These are phyloP conservation scores for Drosophila kohkoa DNA, from an alignment of 1,140 invertebrate genomes.

Conservation along the genomic window DNA sequence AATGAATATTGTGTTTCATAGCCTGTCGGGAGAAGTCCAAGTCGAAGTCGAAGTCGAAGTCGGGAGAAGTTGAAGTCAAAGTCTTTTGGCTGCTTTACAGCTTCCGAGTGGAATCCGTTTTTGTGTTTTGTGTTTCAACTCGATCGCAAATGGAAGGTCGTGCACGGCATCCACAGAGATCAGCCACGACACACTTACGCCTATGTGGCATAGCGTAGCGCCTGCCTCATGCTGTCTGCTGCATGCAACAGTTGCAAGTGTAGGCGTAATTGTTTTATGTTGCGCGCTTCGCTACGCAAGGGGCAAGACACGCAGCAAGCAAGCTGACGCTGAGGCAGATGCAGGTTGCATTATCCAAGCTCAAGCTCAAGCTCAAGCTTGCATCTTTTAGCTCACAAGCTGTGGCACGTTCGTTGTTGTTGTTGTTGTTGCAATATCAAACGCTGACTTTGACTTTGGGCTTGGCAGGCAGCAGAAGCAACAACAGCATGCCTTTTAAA, in stretches of 20 bases:
- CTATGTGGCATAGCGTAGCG: conserved; percentile 34
- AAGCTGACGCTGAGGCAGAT: not conserved
- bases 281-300: conserved; percentile 71
- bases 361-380: not conserved
- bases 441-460: conserved; percentile 25
- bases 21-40: conserved; percentile 65
- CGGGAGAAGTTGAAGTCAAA: conserved; percentile 1
- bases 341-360: not conserved
- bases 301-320: not conserved
- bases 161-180: conserved; percentile 65
- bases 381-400: not conserved
- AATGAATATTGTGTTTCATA: conserved; percentile 83
- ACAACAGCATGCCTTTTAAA: conserved; percentile 67
- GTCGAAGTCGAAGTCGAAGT: too few relatives aligned
- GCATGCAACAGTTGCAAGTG: conserved; percentile 48
- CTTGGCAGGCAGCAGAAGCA: conserved; percentile 50
- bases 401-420: conserved; percentile 1
- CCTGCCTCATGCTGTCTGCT: conserved; percentile 10
- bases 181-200: conserved; percentile 66
- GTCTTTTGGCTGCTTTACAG: conserved; percentile 61
- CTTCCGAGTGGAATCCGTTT: conserved; percentile 82
- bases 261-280: conserved; percentile 81
- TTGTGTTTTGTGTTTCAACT: conserved; percentile 7
- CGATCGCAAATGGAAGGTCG: conserved; percentile 57
- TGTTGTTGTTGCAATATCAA: not conserved